Conservation (phyloP, 2,797 vertebrate species). For the Hyperoplus immaculatus region DNA sequence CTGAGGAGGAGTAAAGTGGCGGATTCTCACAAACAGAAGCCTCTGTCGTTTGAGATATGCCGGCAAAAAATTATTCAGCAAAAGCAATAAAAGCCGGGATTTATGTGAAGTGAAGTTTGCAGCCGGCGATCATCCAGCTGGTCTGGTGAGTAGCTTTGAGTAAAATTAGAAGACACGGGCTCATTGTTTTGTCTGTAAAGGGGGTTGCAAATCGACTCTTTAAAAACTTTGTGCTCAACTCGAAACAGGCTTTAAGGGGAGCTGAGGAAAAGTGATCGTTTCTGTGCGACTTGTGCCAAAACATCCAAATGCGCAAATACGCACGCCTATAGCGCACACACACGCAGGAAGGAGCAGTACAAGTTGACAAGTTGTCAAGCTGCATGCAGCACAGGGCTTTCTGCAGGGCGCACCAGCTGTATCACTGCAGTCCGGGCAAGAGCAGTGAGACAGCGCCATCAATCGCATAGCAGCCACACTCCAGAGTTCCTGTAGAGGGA, state of each 20-base stretch:
- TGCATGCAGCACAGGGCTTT: constrained; percentile 54
- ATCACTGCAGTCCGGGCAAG: constrained; percentile 71
- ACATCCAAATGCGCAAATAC: constrained; percentile 38
- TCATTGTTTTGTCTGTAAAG: background rate
- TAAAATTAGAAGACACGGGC: background rate
- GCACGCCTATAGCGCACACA: constrained; percentile 28
- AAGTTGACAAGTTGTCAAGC: constrained; percentile 62
- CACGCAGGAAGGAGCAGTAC: background rate
- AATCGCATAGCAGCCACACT: constrained; percentile 74
- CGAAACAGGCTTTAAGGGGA: background rate
- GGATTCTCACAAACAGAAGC: constrained; percentile 47
- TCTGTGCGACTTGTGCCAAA: constrained; percentile 34
- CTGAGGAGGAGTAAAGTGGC: constrained; percentile 40
- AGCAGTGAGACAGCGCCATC: constrained; percentile 87
- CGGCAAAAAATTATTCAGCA: constrained; percentile 42
- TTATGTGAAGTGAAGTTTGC: constrained; percentile 83
- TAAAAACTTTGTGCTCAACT: constrained; percentile 62
- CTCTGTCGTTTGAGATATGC: constrained; percentile 62
- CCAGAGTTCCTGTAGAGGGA: constrained; percentile 27
- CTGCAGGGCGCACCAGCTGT: constrained; percentile 59
- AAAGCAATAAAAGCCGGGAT: constrained; percentile 58
- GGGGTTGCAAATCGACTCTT: background rate
- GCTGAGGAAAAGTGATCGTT: background rate
- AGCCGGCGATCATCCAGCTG: constrained; percentile 78
- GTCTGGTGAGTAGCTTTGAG: constrained; percentile 86